These are phyloP conservation scores for Saccopteryx bilineata DNA, from an alignment of 2,113 vertebrate species.

Conservation along the genomic window DNA sequence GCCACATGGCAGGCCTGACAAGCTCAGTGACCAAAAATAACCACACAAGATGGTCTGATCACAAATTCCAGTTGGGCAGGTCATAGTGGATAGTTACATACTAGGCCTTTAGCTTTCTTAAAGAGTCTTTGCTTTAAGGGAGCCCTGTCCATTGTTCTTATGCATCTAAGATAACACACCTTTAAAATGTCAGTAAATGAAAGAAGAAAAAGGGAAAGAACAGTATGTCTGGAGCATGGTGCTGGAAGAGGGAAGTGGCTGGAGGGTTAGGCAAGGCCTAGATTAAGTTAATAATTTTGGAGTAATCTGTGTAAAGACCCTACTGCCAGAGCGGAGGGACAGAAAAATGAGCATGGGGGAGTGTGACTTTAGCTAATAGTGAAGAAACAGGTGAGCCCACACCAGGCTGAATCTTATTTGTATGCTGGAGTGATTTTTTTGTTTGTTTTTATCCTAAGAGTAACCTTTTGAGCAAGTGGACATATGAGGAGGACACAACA, in stretches of 20 bases:
- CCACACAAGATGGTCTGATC: neutral
- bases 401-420: neutral
- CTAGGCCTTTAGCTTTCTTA: neutral
- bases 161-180: neutral
- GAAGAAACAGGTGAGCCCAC: neutral
- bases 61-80: neutral
- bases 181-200: slow-evolving; percentile 4
- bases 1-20: neutral
- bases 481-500: neutral
- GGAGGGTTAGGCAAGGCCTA: neutral
- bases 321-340: neutral
- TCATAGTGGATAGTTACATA: neutral
- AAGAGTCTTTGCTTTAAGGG: neutral
- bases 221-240: neutral
- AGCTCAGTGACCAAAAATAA: neutral
- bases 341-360: neutral
- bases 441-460: neutral
- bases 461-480: slow-evolving; percentile 17
- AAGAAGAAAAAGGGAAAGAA: neutral
- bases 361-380: neutral
- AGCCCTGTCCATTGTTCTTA: neutral
- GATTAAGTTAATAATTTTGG: slow-evolving; percentile 29
- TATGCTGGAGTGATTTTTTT: slow-evolving; percentile 6
- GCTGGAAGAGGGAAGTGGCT: neutral
- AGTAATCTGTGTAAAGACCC: neutral